phyloP scores from a whole-genome alignment of 2,113 vertebrate species.

The Machaerirhynchus nigripectus region DNA sequence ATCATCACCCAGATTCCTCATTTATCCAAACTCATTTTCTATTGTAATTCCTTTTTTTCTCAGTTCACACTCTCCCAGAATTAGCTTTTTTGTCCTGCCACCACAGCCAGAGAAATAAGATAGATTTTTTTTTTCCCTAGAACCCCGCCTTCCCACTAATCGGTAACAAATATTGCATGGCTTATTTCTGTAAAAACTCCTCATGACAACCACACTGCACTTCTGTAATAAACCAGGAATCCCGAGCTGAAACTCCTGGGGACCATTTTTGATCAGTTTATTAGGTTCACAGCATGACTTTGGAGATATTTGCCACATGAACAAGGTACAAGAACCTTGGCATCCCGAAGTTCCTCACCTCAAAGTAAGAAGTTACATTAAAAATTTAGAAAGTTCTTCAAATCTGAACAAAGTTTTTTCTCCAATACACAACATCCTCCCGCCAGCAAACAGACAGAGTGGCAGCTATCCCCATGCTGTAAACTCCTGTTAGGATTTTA shows the following conservation, averaged over 20 bases:
- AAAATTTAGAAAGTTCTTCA: background rate
- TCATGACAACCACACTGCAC: background rate
- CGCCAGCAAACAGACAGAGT: background rate
- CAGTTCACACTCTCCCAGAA: background rate
- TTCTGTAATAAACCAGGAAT: background rate
- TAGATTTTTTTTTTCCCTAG: background rate
- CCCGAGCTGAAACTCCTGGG: background rate
- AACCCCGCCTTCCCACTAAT: background rate
- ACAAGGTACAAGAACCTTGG: background rate
- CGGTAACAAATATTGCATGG: background rate
- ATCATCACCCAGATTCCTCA: slow-evolving; percentile 49
- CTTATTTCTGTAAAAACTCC: background rate
- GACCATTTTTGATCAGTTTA: background rate
- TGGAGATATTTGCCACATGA: background rate
- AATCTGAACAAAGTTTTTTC: background rate
- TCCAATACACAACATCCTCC: background rate
- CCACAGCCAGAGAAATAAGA: background rate
- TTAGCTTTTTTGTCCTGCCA: background rate
- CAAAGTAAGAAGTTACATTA: background rate
- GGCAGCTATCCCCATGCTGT: background rate
- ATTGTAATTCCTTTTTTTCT: background rate
- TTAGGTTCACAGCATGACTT: background rate
- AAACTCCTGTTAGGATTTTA: background rate
- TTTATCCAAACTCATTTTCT: slow-evolving; percentile 16
- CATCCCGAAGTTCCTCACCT: background rate